Base-by-base conservation (phyloP, 1,140 invertebrate genomes). In the Eubasilissa regina region DNA sequence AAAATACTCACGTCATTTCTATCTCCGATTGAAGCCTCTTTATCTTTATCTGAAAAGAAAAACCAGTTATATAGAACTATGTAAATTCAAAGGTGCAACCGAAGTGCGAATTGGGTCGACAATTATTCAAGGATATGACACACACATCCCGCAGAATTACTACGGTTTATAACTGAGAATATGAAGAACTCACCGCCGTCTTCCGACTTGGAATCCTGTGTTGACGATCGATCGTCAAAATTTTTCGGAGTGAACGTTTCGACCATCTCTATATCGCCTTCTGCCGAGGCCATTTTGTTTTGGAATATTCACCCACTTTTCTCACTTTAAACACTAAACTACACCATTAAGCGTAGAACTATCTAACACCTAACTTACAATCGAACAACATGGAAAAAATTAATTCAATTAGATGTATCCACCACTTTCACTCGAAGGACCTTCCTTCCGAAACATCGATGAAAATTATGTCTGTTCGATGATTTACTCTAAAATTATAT, bases 241-340 rank as follows among this genome's bases (percentile, higher is more conserved):
- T 76, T 47, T 80, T 75, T 77, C 83, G 75, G 75, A 56, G 55
- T 80, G 82, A 84, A 89, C 17, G 87, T 87, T 83, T 90, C 89
- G 51, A 89, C 85, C 79, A 89, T 88, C 84, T 90, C 88, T 83
- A 90, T 90, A 83, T 87, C 88, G 85, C 89, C 89, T 78, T 89
- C 87, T 25, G 43, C 73, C 43, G 80, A 55, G 55, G 81, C 81
- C 81, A 82, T 82, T 35, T 78, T 74, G 77, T 77, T 77, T 77
- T 77, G 48, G 60, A 66, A 44, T 62, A 51, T 66, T 77, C 58
- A 53, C 73, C 73, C 73, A 51, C 44, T 75, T 75, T 75, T 75
- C 73, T 7, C 73, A 75, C 73, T 75, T 75, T 45, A 58, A 58
- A 58, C 44, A 60, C 55, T 62, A 45, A 62, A 62, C 55, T 75